Evolutionary conservation across 2,797 vertebrate species (phyloP), one percentile per base, ranked within the genome.

Genomic region (Prionace glauca): DNA sequence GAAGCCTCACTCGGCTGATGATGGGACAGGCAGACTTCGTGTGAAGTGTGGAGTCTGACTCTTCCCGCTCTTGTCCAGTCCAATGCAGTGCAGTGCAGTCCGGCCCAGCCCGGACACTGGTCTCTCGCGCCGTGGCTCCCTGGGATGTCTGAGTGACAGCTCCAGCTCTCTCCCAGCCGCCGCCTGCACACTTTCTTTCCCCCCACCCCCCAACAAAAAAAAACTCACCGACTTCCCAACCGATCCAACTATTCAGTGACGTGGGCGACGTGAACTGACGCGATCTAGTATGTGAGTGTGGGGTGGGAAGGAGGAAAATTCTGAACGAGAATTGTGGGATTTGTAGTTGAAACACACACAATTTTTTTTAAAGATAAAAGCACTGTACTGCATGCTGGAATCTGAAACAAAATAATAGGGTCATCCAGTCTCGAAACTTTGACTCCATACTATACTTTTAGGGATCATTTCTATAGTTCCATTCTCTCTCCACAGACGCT

Each of bases 191-290:
- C 90, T 74, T 94, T 56, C 36, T 50, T 50, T 3, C 45, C 45
- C 45, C 45, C 1, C 45, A 41, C 45, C 92, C 92, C 65, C 62
- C 62, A 65, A 65, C 14, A 14, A 65, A 92, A n/a, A 41, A 92
- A 92, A 92, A 92, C 62, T 92, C n/a, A 36, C 87, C 90, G 90
- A 92, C 62, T 92, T 56, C 62, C 62, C 90, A 92, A 92, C 90
- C 90, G 90, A 92, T 41, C 90, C 90, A 65, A 69, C 90, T 92
- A 36, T 65, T 92, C 90, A 9, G 93, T 94, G 93, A 94, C 93
- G 93, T 29, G 1, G 20, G 26, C 72, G 69, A 94, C 71, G 93
- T 29, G 11, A 72, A 4, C 10, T 56, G 24, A 71, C 93, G 93
- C 72, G 50, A 14, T 3, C 93, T 29, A 50, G 45, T 50, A 50